Evolutionary conservation across 2,797 vertebrate genomes (phyloP).

Genomic region (Chaetophractus vellerosus): DNA sequence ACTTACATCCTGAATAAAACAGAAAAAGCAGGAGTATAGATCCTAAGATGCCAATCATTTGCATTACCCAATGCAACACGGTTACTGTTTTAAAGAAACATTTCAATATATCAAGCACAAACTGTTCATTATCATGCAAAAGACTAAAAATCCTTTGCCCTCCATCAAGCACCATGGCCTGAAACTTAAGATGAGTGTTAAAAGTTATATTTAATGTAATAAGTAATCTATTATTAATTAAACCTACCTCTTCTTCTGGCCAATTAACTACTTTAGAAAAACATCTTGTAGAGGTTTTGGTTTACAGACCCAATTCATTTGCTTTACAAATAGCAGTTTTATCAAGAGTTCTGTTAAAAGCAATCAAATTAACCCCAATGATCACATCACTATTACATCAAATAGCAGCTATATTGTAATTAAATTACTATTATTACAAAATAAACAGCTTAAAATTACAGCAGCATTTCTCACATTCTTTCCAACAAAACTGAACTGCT

Average conservation of each 20-base stretch:
- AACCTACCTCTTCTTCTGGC: neutral
- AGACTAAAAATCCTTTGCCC: neutral
- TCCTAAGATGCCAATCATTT: neutral
- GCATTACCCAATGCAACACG: neutral
- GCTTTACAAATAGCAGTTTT: neutral
- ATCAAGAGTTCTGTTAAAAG: neutral
- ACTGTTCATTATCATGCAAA: neutral
- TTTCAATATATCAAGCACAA: neutral
- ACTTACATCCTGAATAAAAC: neutral
- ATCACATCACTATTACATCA: neutral
- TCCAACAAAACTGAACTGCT: neutral
- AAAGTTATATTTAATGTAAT: neutral
- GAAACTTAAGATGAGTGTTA: neutral
- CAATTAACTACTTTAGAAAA: slow-evolving; percentile 36
- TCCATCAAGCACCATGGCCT: neutral
- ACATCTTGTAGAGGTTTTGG: neutral
- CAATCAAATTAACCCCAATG: neutral
- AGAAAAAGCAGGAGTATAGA: neutral
- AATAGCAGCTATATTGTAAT: neutral
- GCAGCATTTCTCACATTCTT: neutral
- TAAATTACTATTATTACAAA: neutral
- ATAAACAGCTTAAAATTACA: neutral
- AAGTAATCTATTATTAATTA: neutral
- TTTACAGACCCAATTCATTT: neutral
- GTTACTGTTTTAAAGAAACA: neutral